Evolutionary conservation across 2,888 invertebrate species (phyloP).

Genomic region (Drosophila merina): DNA sequence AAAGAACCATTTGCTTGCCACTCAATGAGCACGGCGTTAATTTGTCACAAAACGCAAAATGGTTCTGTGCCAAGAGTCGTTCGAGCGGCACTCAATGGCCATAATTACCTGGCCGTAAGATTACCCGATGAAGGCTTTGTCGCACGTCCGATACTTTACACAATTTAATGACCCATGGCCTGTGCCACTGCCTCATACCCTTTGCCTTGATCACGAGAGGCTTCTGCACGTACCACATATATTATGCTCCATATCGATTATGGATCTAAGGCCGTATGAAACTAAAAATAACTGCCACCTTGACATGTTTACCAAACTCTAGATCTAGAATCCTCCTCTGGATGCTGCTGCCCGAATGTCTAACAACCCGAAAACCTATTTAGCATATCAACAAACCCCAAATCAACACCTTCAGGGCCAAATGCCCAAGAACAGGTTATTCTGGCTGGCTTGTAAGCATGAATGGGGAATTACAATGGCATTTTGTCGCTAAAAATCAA

Average conservation of each 20-base stretch:
- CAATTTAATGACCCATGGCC: constrained; percentile 23
- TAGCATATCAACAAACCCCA: constrained; percentile 21
- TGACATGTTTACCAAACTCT: constrained; percentile 16
- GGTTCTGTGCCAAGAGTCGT: constrained; percentile 54
- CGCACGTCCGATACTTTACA: constrained; percentile 50
- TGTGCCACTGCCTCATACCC: constrained; percentile 15
- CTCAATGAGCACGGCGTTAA: constrained; percentile 43
- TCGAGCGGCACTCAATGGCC: constrained; percentile 56
- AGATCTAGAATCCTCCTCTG: neutral
- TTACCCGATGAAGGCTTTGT: constrained; percentile 41
- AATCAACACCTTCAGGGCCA: constrained; percentile 34
- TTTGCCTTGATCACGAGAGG: constrained; percentile 36
- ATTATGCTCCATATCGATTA: constrained; percentile 20
- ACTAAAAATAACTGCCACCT: constrained; percentile 11
- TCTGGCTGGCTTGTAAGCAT: constrained; percentile 28
- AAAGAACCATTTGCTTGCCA: constrained; percentile 59
- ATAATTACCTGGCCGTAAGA: constrained; percentile 42
- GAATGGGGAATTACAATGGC: constrained; percentile 37
- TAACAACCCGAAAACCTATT: constrained; percentile 2
- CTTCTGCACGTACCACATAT: constrained; percentile 27
- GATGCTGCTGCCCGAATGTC: neutral
- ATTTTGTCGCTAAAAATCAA: neutral
- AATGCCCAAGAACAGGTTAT: constrained; percentile 34
- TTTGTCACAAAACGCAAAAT: constrained; percentile 50
- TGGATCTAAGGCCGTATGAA: neutral